Conservation (phyloP, 2,888 invertebrate genomes). For the Zygothrica quintamaculata region DNA sequence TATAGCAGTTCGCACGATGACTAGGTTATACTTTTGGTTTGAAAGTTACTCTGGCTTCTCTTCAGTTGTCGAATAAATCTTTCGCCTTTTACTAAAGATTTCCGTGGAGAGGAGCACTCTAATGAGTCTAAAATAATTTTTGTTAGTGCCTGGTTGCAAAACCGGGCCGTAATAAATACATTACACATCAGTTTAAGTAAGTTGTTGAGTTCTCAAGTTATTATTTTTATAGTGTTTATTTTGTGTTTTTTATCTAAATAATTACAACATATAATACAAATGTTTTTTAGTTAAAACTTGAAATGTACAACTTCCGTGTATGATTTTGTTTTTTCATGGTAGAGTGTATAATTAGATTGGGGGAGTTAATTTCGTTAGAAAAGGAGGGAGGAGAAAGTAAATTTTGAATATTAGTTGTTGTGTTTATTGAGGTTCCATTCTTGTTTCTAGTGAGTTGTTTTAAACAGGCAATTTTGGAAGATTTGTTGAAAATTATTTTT, state of each 20-base stretch:
- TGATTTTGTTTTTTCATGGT: constrained; percentile 12
- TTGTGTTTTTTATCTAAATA: constrained; percentile 71
- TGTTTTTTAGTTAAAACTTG: constrained; percentile 62
- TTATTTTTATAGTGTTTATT: no score
- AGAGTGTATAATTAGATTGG: no score
- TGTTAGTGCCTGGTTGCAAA: constrained; percentile 65
- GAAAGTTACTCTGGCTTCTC: constrained; percentile 87
- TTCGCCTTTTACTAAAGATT: constrained; percentile 93
- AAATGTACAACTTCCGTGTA: constrained; percentile 63
- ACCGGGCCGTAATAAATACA: constrained; percentile 54
- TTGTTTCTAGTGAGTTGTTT: constrained; percentile 13
- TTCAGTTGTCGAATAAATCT: constrained; percentile 89
- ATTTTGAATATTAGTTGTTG: constrained; percentile 5
- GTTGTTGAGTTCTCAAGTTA: no score
- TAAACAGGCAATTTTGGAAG: background rate
- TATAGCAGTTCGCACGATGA: constrained; percentile 13
- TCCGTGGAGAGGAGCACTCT: constrained; percentile 90
- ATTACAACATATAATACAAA: constrained; percentile 81
- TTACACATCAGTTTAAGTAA: background rate
- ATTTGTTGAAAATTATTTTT: constrained; percentile 16
- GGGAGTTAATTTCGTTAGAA: constrained; percentile 4
- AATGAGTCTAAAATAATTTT: constrained; percentile 87
- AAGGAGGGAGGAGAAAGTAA: constrained; percentile 3
- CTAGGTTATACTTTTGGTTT: fast-evolving
- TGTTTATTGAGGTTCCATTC: constrained; percentile 3